Percentiles rank a stretch among this genome's conserved stretches.
These are phyloP conservation scores for Etheostoma cragini DNA, from an alignment of 2,113 vertebrate genomes.

Conservation along the genomic window DNA sequence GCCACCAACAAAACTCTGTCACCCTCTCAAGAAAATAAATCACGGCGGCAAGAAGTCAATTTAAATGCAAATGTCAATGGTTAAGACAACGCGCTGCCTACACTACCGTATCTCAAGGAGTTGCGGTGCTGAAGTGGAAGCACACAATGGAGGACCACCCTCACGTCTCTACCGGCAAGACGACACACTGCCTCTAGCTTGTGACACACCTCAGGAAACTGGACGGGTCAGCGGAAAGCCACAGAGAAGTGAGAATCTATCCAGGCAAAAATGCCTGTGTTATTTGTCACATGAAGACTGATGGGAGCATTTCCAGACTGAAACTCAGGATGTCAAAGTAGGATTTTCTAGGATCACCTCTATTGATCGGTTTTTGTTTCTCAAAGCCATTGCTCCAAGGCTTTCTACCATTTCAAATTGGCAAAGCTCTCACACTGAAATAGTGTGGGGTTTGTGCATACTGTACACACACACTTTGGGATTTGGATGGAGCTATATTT, in stretches of 20 bases:
- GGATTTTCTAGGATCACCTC: constrained; percentile 61
- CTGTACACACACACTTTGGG: background rate
- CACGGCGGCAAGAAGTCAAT: constrained; percentile 68
- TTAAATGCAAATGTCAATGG: constrained; percentile 76
- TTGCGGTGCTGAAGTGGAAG: constrained; percentile 57
- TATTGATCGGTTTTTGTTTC: constrained; percentile 79
- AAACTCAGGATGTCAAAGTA: constrained; percentile 65
- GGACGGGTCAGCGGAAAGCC: constrained; percentile 33
- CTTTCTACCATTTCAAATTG: constrained; percentile 62
- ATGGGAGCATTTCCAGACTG: constrained; percentile 57
- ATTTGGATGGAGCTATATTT: constrained; percentile 27
- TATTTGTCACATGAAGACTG: constrained; percentile 44
- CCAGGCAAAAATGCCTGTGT: constrained; percentile 15
- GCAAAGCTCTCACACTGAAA: constrained; percentile 42
- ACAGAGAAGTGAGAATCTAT: background rate
- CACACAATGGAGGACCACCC: constrained; percentile 36
- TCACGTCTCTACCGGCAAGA: constrained; percentile 18
- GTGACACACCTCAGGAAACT: constrained; percentile 37
- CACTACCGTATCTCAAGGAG: constrained; percentile 42
- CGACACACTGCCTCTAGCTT: constrained; percentile 16
- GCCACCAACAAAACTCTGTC: constrained; percentile 44
- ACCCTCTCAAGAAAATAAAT: constrained; percentile 64
- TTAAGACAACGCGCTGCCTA: constrained; percentile 63
- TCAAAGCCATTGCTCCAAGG: constrained; percentile 54
- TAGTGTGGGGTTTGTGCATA: constrained; percentile 10